These are phyloP conservation scores for Homalodisca vitripennis DNA, from an alignment of 1,140 invertebrate species.

Conservation along the genomic window DNA sequence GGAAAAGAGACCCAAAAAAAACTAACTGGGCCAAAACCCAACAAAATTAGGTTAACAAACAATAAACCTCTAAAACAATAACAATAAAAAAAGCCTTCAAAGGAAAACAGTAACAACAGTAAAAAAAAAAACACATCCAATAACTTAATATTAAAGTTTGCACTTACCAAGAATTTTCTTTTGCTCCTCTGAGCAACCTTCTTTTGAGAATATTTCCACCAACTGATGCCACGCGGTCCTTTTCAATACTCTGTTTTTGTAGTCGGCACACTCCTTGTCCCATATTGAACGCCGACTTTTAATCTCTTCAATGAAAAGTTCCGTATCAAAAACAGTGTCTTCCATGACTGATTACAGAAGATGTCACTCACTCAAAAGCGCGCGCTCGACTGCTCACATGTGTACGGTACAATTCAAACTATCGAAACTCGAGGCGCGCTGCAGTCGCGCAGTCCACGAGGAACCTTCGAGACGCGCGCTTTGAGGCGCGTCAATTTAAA, in stretches of 20 bases:
- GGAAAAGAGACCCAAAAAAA: no score
- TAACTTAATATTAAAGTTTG: not conserved
- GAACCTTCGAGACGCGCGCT: no score
- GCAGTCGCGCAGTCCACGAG: no score
- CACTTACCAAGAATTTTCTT: not conserved
- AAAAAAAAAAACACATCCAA: no score
- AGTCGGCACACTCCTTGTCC: constrained; percentile 6
- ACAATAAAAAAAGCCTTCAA: no score
- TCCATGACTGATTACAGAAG: not conserved
- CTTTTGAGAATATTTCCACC: constrained; percentile 1
- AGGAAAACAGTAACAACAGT: no score
- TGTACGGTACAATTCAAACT: not conserved
- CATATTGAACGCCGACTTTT: constrained; percentile 1
- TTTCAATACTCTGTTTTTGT: constrained; percentile 16
- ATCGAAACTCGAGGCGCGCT: not conserved
- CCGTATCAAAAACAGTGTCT: constrained; percentile 16
- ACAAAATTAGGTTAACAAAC: no score
- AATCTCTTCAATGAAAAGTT: constrained; percentile 18
- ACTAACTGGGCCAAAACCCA: no score
- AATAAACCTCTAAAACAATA: no score
- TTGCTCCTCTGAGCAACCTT: constrained; percentile 1
- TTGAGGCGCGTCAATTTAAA: no score
- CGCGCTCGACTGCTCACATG: constrained; percentile 3
- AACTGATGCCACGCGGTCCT: constrained; percentile 1
- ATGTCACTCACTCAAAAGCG: not conserved